phyloP scores from a whole-genome alignment of 2,113 vertebrate species.

The Crypturellus undulatus region DNA sequence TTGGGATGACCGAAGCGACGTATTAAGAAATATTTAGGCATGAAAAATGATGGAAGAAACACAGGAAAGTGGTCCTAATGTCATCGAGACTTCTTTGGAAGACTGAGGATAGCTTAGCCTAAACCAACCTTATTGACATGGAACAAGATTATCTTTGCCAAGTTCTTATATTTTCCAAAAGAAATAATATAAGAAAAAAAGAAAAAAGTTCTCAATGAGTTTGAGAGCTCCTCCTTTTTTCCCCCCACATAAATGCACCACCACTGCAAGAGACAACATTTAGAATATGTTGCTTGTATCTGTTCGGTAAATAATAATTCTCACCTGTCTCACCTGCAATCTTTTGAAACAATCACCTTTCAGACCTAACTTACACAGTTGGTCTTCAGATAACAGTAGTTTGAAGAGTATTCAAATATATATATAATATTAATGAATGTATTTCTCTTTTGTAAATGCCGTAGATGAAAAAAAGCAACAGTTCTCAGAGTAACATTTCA shows the following conservation, averaged over 20 bases:
- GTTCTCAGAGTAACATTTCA: not conserved
- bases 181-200: not conserved
- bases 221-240: not conserved
- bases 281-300: fast-evolving
- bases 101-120: not conserved
- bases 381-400: not conserved
- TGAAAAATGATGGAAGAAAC: not conserved
- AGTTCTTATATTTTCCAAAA: not conserved
- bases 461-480: not conserved
- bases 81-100: not conserved
- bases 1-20: not conserved
- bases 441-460: not conserved
- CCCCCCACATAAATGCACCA: not conserved
- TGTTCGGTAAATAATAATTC: not conserved
- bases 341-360: not conserved
- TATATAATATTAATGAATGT: not conserved
- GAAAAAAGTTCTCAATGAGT: not conserved
- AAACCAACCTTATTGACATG: fast-evolving
- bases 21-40: conserved; percentile 8
- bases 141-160: not conserved
- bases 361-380: not conserved
- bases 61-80: not conserved
- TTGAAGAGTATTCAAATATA: not conserved
- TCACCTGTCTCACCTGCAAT: not conserved
- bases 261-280: not conserved